These are phyloP conservation scores for Bombus waltoni DNA, from an alignment of 1,140 invertebrate species.

Conservation along the genomic window DNA sequence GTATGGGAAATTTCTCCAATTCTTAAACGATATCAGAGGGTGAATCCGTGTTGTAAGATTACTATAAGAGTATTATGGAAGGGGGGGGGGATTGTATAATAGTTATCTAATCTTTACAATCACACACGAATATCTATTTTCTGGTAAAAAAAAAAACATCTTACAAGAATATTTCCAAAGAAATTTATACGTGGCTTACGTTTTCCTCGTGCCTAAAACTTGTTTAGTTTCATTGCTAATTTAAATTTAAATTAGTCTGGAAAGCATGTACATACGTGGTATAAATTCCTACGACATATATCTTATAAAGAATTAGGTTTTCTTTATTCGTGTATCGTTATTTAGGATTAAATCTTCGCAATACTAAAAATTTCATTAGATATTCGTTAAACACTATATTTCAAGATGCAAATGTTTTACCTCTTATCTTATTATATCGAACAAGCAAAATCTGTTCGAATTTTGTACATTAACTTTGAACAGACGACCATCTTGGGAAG, in stretches of 20 bases:
- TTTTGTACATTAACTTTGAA: neutral
- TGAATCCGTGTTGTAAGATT: no score
- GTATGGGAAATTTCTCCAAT: no score
- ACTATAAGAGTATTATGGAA: no score
- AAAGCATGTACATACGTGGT: neutral
- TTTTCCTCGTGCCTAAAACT: neutral
- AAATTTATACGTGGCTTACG: neutral
- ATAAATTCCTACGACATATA: neutral
- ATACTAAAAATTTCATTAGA: neutral
- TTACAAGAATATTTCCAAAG: no score
- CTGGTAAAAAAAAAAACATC: neutral
- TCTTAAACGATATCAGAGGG: no score
- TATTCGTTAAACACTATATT: no score
- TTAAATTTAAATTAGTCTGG: constrained; percentile 24
- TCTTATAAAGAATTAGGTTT: neutral
- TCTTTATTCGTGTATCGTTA: neutral
- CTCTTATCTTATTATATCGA: neutral
- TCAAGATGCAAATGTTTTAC: no score
- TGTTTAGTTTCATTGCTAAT: constrained; percentile 6
- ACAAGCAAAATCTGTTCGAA: neutral
- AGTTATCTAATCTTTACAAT: no score
- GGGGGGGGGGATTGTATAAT: no score
- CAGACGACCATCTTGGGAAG: neutral
- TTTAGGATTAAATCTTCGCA: neutral
- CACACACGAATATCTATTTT: neutral